A percentile compares a stretch with the other conserved stretches of the same genome.
These are phyloP conservation scores for Drosophila teissieri DNA, from an alignment of 1,140 invertebrate genomes.

Conservation along the genomic window DNA sequence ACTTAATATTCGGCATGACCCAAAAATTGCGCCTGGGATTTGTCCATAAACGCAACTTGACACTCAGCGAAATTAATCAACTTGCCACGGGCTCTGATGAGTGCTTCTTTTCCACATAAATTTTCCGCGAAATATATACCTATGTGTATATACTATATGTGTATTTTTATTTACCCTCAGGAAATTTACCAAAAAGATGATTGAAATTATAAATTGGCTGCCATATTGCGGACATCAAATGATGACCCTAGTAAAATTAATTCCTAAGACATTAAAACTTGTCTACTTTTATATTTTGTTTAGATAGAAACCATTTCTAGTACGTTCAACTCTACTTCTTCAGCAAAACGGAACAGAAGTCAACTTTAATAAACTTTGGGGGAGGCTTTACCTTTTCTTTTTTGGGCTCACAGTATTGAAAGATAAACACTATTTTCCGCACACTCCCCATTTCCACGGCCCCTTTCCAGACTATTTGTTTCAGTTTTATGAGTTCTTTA, in stretches of 20 bases:
- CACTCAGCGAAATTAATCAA: constrained; percentile 54
- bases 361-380: constrained; percentile 5
- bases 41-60: constrained; percentile 46
- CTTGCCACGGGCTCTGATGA: constrained; percentile 29
- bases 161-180: not conserved
- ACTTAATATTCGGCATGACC: constrained; percentile 20
- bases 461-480: constrained; percentile 13
- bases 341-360: not conserved
- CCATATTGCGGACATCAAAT: not conserved
- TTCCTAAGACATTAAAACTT: not conserved
- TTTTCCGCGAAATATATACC: not conserved
- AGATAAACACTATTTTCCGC: constrained; percentile 5
- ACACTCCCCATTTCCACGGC: not conserved
- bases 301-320: too few relatives aligned
- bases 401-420: not conserved
- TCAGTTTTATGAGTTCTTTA: constrained; percentile 61
- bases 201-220: constrained; percentile 29
- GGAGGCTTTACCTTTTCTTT: not conserved
- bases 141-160: not conserved
- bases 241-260: not conserved
- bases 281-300: not conserved
- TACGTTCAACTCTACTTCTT: not conserved
- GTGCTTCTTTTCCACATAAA: not conserved
- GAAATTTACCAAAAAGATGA: constrained; percentile 9
- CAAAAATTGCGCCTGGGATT: constrained; percentile 55